Evolutionary conservation across 2,797 vertebrate genomes (phyloP), one percentile per base, ranked within the genome.

Genomic region (Carapus acus): DNA sequence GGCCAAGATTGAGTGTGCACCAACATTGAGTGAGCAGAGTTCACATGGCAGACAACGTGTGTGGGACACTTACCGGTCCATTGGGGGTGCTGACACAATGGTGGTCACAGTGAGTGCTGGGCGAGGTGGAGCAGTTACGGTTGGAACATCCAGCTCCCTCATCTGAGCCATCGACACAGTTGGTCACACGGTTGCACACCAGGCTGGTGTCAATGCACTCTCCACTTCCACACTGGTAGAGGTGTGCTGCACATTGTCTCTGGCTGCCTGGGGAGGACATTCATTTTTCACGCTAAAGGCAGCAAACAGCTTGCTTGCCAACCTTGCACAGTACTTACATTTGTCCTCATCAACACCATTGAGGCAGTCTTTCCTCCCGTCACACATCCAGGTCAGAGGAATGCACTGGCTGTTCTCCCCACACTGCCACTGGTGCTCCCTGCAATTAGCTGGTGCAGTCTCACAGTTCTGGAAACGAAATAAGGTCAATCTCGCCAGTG

Each of bases 321-420:
- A 7, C 34, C 2, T 36, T 3, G 34, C 2, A 15, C 4, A n/a
- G 11, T 11, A 6, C 13, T 33, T 7, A 94, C 94, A 97, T 59
- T 73, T 78, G 37, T 76, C 49, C 70, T 97, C 94, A 0, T 97
- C 94, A 0, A 85, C 86, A 41, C 81, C 67, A 0, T 94, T 92
- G 6, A 14, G 39, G 54, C 94, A 97, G 81, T 97, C 95, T 0
- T 19, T 49, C 39, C 76, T 75, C 18, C 90, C 82, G 0, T 98
- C 95, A 7, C 95, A 97, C 49, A 0, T 88, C 95, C 94, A 97
- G 23, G 76, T 65, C 3, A 62, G 54, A 0, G 93, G 90, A 56
- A 97, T 71, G 53, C 95, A 97, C 50, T 89, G 67, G 4, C 34
- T 71, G 62, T 69, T 56, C 0, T 20, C 73, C 21, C 69, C 75